Evolutionary conservation across 2,888 invertebrate species (phyloP).

Genomic region (Aspidiotus rigidus): DNA sequence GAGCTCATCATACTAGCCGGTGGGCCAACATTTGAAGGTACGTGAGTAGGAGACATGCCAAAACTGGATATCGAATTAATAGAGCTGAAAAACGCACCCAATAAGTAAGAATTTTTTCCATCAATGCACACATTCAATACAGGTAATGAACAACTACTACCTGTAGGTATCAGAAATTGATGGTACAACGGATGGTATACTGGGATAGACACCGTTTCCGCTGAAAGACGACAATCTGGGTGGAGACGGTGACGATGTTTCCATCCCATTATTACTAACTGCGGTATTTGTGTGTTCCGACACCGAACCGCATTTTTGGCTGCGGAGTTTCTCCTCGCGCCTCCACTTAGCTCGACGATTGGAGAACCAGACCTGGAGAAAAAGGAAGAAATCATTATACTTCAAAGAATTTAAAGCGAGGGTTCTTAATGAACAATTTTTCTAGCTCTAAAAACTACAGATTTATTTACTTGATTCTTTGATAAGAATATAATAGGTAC

Average conservation of each 20-base stretch:
- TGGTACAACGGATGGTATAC: slow-evolving; percentile 46
- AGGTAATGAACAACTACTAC: slow-evolving; percentile 44
- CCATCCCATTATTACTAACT: slow-evolving; percentile 41
- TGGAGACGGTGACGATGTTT: slow-evolving; percentile 27
- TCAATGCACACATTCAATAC: background rate
- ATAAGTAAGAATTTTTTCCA: background rate
- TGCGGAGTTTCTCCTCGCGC: slow-evolving; percentile 93
- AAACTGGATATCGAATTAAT: slow-evolving; percentile 34
- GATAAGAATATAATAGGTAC: too few relatives aligned
- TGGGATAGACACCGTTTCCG: slow-evolving; percentile 50
- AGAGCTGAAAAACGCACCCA: slow-evolving; percentile 13
- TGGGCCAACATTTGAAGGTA: slow-evolving; percentile 41
- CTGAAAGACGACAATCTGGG: slow-evolving; percentile 45
- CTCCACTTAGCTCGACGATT: slow-evolving; percentile 99
- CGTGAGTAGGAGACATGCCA: slow-evolving; percentile 25
- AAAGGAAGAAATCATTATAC: too few relatives aligned
- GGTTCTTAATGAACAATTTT: too few relatives aligned
- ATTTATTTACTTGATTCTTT: too few relatives aligned
- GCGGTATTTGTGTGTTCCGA: slow-evolving; percentile 40
- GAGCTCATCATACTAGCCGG: slow-evolving; percentile 26
- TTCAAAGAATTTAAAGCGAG: too few relatives aligned
- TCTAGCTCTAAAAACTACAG: too few relatives aligned
- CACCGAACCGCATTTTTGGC: slow-evolving; percentile 53
- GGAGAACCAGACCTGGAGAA: slow-evolving; percentile 93
- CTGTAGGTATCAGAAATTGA: slow-evolving; percentile 58